These are phyloP conservation scores for Grus americana DNA, from an alignment of 2,113 vertebrate species.

Conservation along the genomic window DNA sequence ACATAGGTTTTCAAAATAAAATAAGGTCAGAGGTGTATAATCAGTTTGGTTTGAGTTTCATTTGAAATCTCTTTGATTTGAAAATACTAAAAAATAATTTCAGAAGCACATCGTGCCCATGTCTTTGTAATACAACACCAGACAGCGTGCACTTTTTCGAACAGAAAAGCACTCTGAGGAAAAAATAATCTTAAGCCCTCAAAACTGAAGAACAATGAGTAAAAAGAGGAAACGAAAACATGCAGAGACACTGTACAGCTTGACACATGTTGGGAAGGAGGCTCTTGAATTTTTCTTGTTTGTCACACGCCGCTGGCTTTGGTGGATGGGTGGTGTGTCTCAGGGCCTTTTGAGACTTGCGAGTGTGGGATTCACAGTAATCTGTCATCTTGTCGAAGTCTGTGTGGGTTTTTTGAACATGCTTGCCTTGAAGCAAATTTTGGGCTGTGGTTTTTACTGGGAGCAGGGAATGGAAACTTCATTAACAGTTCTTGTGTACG, in stretches of 20 bases:
- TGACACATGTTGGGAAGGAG: not conserved
- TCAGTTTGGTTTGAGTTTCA: not conserved
- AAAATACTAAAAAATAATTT: not conserved
- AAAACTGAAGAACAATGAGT: not conserved
- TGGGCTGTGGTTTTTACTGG: conserved; percentile 18
- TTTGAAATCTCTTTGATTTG: not conserved
- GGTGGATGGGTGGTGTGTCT: not conserved
- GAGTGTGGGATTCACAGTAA: not conserved
- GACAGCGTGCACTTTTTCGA: fast-evolving
- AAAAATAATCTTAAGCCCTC: not conserved
- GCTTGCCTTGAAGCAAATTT: not conserved
- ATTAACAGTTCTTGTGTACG: not conserved
- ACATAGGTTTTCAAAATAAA: not conserved
- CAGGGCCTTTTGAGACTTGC: not conserved
- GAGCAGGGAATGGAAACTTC: conserved; percentile 7
- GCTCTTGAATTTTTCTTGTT: not conserved
- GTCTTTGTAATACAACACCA: not conserved
- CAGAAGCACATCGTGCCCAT: not conserved
- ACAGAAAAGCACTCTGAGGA: not conserved
- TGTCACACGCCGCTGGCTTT: not conserved
- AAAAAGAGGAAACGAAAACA: not conserved
- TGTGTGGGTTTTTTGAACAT: not conserved
- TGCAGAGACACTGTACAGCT: not conserved
- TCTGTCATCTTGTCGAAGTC: not conserved
- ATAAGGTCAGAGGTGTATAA: not conserved